Conservation (phyloP, 2,113 vertebrate genomes). For the Falcunculus frontatus region DNA sequence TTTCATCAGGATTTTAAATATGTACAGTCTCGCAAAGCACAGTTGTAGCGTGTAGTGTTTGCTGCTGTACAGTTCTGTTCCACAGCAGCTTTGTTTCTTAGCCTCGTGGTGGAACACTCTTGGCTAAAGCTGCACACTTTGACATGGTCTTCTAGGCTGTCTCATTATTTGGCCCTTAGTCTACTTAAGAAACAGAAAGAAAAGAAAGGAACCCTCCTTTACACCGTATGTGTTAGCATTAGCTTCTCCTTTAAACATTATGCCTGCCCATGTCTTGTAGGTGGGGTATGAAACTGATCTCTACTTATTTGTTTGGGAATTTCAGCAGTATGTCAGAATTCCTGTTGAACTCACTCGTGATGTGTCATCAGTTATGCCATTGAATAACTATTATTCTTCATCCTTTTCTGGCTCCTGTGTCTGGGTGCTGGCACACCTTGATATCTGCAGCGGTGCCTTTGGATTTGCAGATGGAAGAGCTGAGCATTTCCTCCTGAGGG, state of each 20-base stretch:
- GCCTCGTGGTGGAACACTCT: background rate
- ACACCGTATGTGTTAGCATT: background rate
- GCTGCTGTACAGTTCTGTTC: background rate
- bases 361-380: background rate
- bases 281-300: background rate
- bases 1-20: conserved; percentile 40
- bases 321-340: background rate
- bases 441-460: background rate
- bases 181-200: background rate
- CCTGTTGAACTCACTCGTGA: background rate
- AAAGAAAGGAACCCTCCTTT: background rate
- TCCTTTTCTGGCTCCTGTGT: background rate
- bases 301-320: background rate
- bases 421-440: background rate
- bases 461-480: background rate
- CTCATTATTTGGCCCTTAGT: background rate
- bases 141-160: background rate
- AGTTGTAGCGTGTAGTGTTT: background rate
- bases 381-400: background rate
- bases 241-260: background rate
- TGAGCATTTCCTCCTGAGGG: background rate
- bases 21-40: background rate
- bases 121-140: background rate
- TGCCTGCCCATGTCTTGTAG: background rate
- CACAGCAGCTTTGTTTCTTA: background rate